Evolutionary conservation across 2,797 vertebrate species (phyloP), one percentile per base, ranked within the genome.

Genomic region (Anabas testudineus): DNA sequence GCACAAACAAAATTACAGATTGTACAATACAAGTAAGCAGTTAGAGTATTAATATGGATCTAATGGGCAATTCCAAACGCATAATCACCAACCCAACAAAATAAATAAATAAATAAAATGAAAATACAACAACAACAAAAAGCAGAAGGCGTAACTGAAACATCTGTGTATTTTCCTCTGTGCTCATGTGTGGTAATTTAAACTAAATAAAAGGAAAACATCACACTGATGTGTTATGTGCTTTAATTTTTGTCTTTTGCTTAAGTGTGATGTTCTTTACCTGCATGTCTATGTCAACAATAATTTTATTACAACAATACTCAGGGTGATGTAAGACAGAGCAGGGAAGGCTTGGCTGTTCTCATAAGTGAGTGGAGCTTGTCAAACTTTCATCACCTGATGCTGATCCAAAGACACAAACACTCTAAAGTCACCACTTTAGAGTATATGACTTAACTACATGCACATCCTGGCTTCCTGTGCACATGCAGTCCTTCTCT

Each of bases 341-440:
- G 41, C 65, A 67, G 55, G 18, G 26, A 64, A 59, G 37, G 18
- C 36, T 69, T 81, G 79, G 73, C 73, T 81, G 46, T 45, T 37
- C 19, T 54, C 36, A 55, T 71, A 74, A 85, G 80, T 67, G 81
- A 84, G 90, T 84, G 87, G 73, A 36, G 59, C 81, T 87, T 77
- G 74, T 93, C 87, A 87, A 90, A 64, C 76, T 72, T 79, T 91
- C 86, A 84, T 89, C 80, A 64, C 72, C 76, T 77, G 81, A 90
- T 42, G 51, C 62, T 46, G 81, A 75, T 82, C 62, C 69, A 81
- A 83, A 84, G 12, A 63, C 32, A 67, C 18, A 47, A 14, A 19
- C 47, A 36, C 54, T 55, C 19, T 43, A 26, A 43, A 34, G 34
- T 1, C 21, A 41, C 70, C 61, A 39, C 14, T 28, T n/a, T n/a